Evolutionary conservation across 1,140 invertebrate genomes (phyloP).

Genomic region (Cotesia typhae): DNA sequence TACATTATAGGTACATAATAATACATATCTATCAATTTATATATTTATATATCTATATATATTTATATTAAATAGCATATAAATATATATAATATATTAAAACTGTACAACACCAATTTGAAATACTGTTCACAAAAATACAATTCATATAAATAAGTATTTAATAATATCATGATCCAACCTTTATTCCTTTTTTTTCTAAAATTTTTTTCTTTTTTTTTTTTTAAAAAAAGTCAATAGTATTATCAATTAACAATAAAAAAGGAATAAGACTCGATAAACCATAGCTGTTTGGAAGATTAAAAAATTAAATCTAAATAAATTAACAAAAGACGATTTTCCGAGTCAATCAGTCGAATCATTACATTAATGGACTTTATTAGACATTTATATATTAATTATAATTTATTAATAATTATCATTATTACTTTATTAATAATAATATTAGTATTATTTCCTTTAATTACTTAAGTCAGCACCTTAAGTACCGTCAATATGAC

Average conservation of each 20-base stretch:
- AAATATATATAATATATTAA: constrained; percentile 29
- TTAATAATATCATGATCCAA: neutral
- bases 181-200: constrained; percentile 8
- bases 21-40: constrained; percentile 50
- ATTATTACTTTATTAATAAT: no score
- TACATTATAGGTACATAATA: constrained; percentile 65
- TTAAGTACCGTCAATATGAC: constrained; percentile 51
- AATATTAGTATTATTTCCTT: constrained; percentile 1
- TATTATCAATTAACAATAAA: constrained; percentile 10
- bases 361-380: no score
- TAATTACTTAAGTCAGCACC: constrained; percentile 19
- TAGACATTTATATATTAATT: no score
- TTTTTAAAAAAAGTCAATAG: neutral
- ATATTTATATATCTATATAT: constrained; percentile 13
- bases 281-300: constrained; percentile 12
- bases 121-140: constrained; percentile 37
- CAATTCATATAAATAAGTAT: constrained; percentile 31
- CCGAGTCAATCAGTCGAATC: no score
- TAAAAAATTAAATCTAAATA: no score
- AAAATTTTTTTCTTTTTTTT: constrained; percentile 13
- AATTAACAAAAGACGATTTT: no score
- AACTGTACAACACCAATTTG: constrained; percentile 57
- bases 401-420: no score
- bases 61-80: constrained; percentile 38
- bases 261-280: constrained; percentile 16